Evolutionary conservation across 2,113 vertebrate species (phyloP).

Genomic region (Marcusenius ussheri): DNA sequence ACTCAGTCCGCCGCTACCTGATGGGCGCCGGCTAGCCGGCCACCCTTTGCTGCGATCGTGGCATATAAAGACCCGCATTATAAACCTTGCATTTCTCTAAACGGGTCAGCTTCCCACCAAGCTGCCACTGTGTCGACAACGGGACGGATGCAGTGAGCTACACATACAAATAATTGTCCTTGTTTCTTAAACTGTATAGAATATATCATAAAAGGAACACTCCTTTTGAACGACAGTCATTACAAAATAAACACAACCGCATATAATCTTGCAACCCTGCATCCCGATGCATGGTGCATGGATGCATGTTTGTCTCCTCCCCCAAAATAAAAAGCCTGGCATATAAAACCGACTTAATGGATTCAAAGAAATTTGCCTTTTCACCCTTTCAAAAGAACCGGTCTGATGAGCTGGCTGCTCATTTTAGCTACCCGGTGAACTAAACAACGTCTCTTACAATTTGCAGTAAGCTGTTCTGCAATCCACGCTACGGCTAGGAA

Average conservation of each 20-base stretch:
- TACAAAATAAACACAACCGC: background rate
- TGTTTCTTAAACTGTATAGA: background rate
- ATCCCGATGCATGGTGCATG: conserved; percentile 27
- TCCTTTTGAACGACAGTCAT: background rate
- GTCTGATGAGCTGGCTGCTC: background rate
- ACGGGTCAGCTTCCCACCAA: background rate
- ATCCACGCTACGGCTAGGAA: background rate
- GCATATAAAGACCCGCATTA: background rate
- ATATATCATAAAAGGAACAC: background rate
- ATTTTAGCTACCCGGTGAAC: background rate
- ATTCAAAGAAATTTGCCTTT: conserved; percentile 4
- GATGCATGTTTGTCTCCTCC: conserved; percentile 37
- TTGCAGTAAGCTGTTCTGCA: background rate
- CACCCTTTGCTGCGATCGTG: background rate
- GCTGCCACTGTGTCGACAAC: background rate
- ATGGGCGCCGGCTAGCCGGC: no score
- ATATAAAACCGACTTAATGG: conserved; percentile 16
- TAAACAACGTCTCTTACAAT: background rate
- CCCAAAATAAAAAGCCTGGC: conserved; percentile 21
- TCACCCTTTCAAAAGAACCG: background rate
- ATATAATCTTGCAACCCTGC: conserved; percentile 30
- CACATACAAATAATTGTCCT: background rate
- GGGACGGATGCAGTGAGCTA: background rate
- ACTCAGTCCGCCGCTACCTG: background rate
- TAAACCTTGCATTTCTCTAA: background rate